Evolutionary conservation across 2,113 vertebrate species (phyloP), one percentile per base, ranked within the genome.

Genomic region (Mastomys coucha): DNA sequence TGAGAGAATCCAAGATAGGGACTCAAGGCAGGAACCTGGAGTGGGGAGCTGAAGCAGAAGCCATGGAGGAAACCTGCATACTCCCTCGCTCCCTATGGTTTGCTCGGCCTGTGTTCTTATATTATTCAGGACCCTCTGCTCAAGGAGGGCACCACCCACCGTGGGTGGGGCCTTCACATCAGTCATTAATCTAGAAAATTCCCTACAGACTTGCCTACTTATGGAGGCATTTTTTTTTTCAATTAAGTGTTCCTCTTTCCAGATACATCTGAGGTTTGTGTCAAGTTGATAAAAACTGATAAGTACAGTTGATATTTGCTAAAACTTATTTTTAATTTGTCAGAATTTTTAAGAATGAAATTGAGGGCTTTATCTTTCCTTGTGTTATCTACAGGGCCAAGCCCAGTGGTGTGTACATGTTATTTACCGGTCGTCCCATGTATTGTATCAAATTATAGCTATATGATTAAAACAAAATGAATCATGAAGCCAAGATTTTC

Each of bases 401-500:
- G 65, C 45, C 76, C n/a, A 56, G 58, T 72, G n/a, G 65, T 89
- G 60, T 60, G 39, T 28, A 2, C 76, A 22, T 81, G 20, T 19
- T 88, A 33, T 53, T 84, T 84, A 53, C 67, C 82, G 75, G 56
- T 87, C 84, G 78, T 67, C 28, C 78, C 14, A 87, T 49, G 39
- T 11, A 42, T 84, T 63, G 58, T 63, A 31, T 45, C n/a, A 45
- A 31, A 84, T 42, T 84, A 63, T 60, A 42, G 80, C 14, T 31
- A 65, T 85, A 45, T 85, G 75, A 81, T 75, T 96, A 77, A 93
- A 92, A 82, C 86, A 53, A 91, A 73, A 53, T 77, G 69, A 91
- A 75, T 96, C 45, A 49, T 26, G 36, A 94, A 95, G 84, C 49
- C 60, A 92, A 82, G 11, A 53, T 92, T 94, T 95, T 95, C 33